A percentile compares a stretch with the other conserved stretches of the same genome.
Evolutionary conservation across 2,888 invertebrate genomes (phyloP).

Genomic region (Elmis aenea): DNA sequence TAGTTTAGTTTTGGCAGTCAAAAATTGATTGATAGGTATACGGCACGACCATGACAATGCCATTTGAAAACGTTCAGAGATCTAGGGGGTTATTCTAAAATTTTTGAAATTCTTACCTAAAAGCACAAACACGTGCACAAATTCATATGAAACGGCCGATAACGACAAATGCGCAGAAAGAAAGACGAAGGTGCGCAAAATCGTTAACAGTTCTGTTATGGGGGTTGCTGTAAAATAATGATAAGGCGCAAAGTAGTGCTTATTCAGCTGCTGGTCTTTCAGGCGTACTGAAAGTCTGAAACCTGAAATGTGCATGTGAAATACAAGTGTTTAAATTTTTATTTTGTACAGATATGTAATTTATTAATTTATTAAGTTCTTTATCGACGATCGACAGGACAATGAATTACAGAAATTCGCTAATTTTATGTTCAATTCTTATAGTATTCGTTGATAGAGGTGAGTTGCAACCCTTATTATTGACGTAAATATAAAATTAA

Average conservation of each 20-base stretch:
- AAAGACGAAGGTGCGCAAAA: no score
- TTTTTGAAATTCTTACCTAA: no score
- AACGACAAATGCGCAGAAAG: no score
- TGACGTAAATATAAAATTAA: slow-evolving; percentile 11
- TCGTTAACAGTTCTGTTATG: no score
- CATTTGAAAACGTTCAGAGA: no score
- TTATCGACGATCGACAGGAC: no score
- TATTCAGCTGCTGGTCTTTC: slow-evolving; percentile 16
- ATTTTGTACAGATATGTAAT: slow-evolving; percentile 12
- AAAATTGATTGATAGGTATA: not conserved
- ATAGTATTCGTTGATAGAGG: slow-evolving; percentile 26
- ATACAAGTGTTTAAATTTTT: slow-evolving; percentile 11
- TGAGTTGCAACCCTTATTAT: slow-evolving; percentile 16
- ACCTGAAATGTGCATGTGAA: slow-evolving; percentile 17
- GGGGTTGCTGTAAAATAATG: slow-evolving; percentile 26
- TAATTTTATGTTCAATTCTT: slow-evolving; percentile 27
- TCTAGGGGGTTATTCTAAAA: no score
- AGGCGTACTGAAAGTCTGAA: slow-evolving; percentile 6
- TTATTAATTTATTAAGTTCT: slow-evolving; percentile 4
- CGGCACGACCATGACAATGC: no score
- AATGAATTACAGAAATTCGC: slow-evolving; percentile 21
- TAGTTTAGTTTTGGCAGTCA: not conserved
- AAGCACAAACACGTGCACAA: no score
- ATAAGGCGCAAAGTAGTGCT: slow-evolving; percentile 27
- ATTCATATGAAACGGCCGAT: no score